Base-by-base conservation (phyloP, 2,797 vertebrate species). In the Pelodytes ibericus region DNA sequence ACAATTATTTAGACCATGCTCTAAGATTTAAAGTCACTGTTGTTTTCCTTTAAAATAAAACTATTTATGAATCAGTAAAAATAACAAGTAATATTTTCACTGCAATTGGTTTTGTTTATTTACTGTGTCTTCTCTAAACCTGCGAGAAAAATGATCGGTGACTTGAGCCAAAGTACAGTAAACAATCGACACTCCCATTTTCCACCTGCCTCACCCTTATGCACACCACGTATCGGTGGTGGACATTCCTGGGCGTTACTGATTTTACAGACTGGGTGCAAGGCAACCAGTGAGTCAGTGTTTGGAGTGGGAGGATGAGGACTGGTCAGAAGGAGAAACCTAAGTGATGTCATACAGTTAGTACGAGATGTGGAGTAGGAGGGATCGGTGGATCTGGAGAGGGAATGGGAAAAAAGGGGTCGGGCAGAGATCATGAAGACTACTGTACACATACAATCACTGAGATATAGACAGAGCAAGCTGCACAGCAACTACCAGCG, bases 381-480 rank as follows among this genome's bases (percentile, higher is more conserved):
- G 63, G 62, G 39, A 76, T 30, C 56, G 18, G 11, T 26, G 30
- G 29, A 13, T 36, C 20, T 57, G 57, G 31, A 58, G 49, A 61
- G 25, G 18, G 18, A 33, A 53, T 5, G n/a, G 29, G 16, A 2
- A 70, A 68, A 69, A 68, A 61, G 62, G 79, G 68, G 74, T 79
- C 70, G 62, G 74, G 44, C 69, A 67, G 63, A 58, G 41, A 72
- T 16, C 69, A 78, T 72, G 75, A 78, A 36, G 70, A 72, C 56
- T 41, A 26, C 31, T 44, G 70, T 51, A 69, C 20, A 16, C 62
- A 13, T 60, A 39, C 24, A 51, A 41, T 15, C 63, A 64, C 15
- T 27, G 39, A 24, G n/a, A 65, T 24, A 10, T 25, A 58, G 8
- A 47, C 11, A 49, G 30, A 20, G 22, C 24, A 7, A 44, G 49